Percentiles rank a stretch among this genome's conserved stretches.
Conservation (phyloP, 2,797 vertebrate species). For the Taenioides sp. region DNA sequence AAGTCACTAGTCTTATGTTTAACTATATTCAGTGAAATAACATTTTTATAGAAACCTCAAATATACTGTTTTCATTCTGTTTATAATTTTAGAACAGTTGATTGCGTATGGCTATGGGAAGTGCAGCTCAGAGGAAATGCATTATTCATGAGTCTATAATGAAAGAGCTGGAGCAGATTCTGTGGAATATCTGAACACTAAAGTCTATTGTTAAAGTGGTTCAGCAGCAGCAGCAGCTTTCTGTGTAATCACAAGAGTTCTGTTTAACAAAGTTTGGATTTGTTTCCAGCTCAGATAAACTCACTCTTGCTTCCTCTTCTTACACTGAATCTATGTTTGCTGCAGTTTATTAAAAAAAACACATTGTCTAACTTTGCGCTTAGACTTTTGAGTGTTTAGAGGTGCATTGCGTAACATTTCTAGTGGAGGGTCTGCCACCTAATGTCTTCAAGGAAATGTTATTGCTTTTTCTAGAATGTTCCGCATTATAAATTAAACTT, state of each 20-base stretch:
- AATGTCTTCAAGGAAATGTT: too few relatives aligned
- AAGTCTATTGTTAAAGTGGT: not conserved
- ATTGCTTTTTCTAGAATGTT: too few relatives aligned
- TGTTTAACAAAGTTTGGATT: not conserved
- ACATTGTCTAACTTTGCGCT: not conserved
- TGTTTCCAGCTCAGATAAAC: not conserved
- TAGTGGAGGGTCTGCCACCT: too few relatives aligned
- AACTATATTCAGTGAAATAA: not conserved
- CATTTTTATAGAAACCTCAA: not conserved
- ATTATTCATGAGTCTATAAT: not conserved
- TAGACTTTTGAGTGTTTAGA: conserved; percentile 31
- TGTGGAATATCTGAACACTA: not conserved
- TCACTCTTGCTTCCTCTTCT: conserved; percentile 24
- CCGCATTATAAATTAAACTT: too few relatives aligned
- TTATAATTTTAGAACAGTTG: not conserved
- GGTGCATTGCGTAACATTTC: too few relatives aligned
- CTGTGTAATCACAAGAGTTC: not conserved
- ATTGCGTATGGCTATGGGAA: not conserved
- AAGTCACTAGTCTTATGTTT: not conserved
- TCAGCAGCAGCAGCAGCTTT: not conserved
- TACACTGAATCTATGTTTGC: conserved; percentile 31
- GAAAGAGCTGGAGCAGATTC: not conserved
- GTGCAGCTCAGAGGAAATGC: not conserved
- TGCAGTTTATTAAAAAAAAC: conserved; percentile 22
- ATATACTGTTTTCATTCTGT: not conserved